phyloP scores from a whole-genome alignment of 2,113 vertebrate species.

The Microcebus murinus region DNA sequence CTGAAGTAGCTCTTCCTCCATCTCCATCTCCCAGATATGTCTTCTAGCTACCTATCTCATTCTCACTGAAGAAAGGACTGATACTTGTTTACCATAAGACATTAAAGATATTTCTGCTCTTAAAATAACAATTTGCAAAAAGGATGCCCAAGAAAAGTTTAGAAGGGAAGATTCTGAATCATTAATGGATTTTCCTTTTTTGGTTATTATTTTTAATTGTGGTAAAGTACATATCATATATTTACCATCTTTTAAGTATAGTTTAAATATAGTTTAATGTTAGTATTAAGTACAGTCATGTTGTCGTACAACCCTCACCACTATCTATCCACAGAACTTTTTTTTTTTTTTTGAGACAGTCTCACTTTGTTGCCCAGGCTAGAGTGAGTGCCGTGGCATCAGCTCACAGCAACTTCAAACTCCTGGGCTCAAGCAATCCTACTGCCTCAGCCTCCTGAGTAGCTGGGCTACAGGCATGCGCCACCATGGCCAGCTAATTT shows the following conservation, averaged over 20 bases:
- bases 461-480: no score
- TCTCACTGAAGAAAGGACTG: neutral
- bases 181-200: neutral
- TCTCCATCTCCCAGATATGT: neutral
- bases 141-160: neutral
- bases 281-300: neutral
- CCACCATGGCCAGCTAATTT: no score
- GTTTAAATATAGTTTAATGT: neutral
- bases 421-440: no score
- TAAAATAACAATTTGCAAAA: neutral
- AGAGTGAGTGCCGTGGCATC: no score
- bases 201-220: neutral
- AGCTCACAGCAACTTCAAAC: no score
- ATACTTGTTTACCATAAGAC: neutral
- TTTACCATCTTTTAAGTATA: neutral
- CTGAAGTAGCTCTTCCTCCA: neutral
- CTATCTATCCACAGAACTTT: neutral
- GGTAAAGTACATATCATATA: neutral
- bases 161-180: neutral
- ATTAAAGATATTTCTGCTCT: neutral
- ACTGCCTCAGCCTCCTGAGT: no score
- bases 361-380: no score
- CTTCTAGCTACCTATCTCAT: neutral
- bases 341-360: no score
- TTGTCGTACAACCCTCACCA: neutral